phyloP scores from a whole-genome alignment of 1,140 invertebrate genomes.

The Drosophila eugracilis region DNA sequence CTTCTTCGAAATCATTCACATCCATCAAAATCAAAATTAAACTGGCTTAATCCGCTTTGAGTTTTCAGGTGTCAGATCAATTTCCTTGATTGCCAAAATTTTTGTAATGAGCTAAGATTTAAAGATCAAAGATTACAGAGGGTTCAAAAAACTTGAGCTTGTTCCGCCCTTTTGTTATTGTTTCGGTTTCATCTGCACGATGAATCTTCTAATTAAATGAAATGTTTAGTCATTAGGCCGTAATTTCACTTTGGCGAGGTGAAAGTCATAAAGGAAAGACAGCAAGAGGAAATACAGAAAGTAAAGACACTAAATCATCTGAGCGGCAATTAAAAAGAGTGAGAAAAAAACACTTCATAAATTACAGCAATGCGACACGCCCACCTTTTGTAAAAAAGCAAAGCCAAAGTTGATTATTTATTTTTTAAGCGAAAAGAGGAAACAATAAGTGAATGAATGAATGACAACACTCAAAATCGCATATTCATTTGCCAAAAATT shows the following conservation, averaged over 20 bases:
- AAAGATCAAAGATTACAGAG: slow-evolving; percentile 37
- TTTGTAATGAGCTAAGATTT: slow-evolving; percentile 37
- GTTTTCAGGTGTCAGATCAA: slow-evolving; percentile 57
- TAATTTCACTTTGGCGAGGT: slow-evolving; percentile 74
- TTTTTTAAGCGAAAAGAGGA: slow-evolving; percentile 11
- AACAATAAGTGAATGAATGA: slow-evolving; percentile 45
- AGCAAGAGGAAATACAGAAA: slow-evolving; percentile 36
- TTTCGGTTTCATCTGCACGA: slow-evolving; percentile 46
- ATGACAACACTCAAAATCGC: slow-evolving; percentile 45
- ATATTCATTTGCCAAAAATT: slow-evolving; percentile 44
- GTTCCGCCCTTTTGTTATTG: slow-evolving; percentile 51
- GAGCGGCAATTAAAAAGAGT: slow-evolving; percentile 61
- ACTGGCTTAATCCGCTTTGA: slow-evolving; percentile 27
- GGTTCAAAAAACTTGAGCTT: slow-evolving; percentile 56
- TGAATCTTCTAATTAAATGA: slow-evolving; percentile 76
- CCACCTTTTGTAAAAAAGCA: slow-evolving; percentile 51
- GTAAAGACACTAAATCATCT: slow-evolving; percentile 50
- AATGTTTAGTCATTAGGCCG: slow-evolving; percentile 77
- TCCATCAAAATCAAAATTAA: slow-evolving; percentile 27
- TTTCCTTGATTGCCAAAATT: slow-evolving; percentile 40
- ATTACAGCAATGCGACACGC: slow-evolving; percentile 60
- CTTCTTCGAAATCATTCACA: slow-evolving; percentile 20
- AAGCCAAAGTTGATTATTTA: slow-evolving; percentile 18
- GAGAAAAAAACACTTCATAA: slow-evolving; percentile 68
- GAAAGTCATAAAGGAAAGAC: slow-evolving; percentile 62